These are phyloP conservation scores for Athetis lepigone DNA, from an alignment of 2,888 invertebrate genomes.

Conservation along the genomic window DNA sequence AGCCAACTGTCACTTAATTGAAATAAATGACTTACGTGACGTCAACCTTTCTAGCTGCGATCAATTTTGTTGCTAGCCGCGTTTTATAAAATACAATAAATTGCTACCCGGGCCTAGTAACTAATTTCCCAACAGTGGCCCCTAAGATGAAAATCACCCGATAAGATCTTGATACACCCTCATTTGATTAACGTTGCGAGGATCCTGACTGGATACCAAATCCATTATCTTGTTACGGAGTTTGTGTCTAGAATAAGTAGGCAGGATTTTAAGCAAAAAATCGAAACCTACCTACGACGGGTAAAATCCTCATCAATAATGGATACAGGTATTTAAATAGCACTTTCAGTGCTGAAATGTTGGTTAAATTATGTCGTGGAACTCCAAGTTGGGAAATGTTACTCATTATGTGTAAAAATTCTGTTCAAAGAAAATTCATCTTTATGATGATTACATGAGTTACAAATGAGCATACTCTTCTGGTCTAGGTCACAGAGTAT, in stretches of 20 bases:
- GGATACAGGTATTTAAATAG: slow-evolving; percentile 41
- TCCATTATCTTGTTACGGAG: slow-evolving; percentile 48
- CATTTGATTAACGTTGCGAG: slow-evolving; percentile 54
- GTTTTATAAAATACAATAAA: slow-evolving; percentile 50
- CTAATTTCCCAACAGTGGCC: slow-evolving; percentile 39
- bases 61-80: slow-evolving; percentile 50
- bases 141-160: slow-evolving; percentile 49
- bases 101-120: slow-evolving; percentile 33
- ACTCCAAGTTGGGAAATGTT: slow-evolving; percentile 3
- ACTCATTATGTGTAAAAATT: no score
- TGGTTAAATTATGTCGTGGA: slow-evolving; percentile 16
- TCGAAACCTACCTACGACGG: slow-evolving; percentile 4
- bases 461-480: no score
- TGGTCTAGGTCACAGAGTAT: no score
- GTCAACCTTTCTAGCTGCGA: slow-evolving; percentile 45
- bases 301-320: slow-evolving; percentile 38
- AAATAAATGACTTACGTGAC: slow-evolving; percentile 60
- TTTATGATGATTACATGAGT: no score
- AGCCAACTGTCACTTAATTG: slow-evolving; percentile 61
- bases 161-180: slow-evolving; percentile 59
- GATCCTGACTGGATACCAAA: slow-evolving; percentile 53
- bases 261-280: slow-evolving; percentile 38
- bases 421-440: not conserved
- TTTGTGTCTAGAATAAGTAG: slow-evolving; percentile 46
- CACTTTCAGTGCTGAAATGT: slow-evolving; percentile 15